Evolutionary conservation across 2,888 invertebrate genomes (phyloP), one percentile per base, ranked within the genome.

Genomic region (Omphaloscelis lunosa): DNA sequence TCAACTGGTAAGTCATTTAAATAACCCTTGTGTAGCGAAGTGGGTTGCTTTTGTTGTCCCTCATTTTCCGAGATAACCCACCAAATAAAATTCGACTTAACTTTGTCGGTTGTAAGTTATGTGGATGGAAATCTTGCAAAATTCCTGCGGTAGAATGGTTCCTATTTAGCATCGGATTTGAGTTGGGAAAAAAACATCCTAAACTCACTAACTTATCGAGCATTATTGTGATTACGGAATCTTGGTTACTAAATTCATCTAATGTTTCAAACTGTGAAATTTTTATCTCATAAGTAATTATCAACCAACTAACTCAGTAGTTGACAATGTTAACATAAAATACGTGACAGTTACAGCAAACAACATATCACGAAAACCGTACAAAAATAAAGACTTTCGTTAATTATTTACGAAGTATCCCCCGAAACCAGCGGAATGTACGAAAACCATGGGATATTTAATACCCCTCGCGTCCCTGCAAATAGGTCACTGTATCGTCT

Each of bases 401-500:
- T 75, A 9, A 84, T 82, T 65, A 82, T 75, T 70, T 41, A 80
- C 69, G 45, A n/a, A 80, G 39, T 61, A 80, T 62, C 68, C 82
- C 82, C 81, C 27, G 34, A 56, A 79, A 67, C 70, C 45, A 66
- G 51, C 61, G 61, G 39, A 61, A 81, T 72, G 79, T 70, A 67
- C 51, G 67, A 73, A 82, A 39, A 63, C 51, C 68, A 84, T 76
- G 75, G 84, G 73, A 75, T 86, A 86, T 84, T 86, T 74, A 84
- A 86, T 82, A 83, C 82, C 82, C 72, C 72, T 62, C 67, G 71
- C 75, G 79, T 79, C 89, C 89, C 87, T 85, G 73, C 87, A 92
- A 88, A 89, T 93, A 90, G 93, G 93, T 93, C 93, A 93, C 79
- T 88, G 79, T 79, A 72, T 79, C 80, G 69, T 85, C 83, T 87